These are phyloP conservation scores for Acanthurus tractus DNA, from an alignment of 2,797 vertebrate genomes.

Conservation along the genomic window DNA sequence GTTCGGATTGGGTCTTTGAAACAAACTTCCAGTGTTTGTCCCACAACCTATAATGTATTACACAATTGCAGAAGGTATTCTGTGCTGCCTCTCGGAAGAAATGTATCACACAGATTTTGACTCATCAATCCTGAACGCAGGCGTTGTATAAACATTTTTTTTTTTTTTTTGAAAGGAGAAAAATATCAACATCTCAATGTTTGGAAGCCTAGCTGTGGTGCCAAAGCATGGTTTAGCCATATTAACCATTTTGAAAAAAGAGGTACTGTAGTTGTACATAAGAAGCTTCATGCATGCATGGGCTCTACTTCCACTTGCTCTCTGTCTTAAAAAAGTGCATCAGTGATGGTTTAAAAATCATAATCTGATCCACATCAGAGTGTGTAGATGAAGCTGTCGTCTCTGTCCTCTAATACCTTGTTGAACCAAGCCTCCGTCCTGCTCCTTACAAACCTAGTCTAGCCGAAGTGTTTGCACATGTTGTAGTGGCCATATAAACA, in stretches of 20 bases:
- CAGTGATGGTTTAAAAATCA: slow-evolving; percentile 25
- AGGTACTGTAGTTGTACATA: slow-evolving; percentile 74
- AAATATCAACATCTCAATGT: slow-evolving; percentile 35
- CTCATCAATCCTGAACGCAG: slow-evolving; percentile 11
- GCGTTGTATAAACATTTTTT: slow-evolving; percentile 26
- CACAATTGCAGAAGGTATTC: slow-evolving; percentile 17
- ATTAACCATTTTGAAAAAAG: slow-evolving; percentile 42
- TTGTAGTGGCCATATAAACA: slow-evolving; percentile 53
- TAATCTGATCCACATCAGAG: slow-evolving; percentile 31
- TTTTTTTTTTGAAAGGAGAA: slow-evolving; percentile 32
- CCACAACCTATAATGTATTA: slow-evolving; percentile 27
- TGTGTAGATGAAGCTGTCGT: slow-evolving; percentile 51
- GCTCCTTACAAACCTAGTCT: slow-evolving; percentile 52
- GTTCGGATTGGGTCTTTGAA: slow-evolving; percentile 36
- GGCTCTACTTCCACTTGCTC: slow-evolving; percentile 32
- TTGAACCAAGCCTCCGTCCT: slow-evolving; percentile 55
- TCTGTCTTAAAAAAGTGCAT: slow-evolving; percentile 38
- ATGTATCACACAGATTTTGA: slow-evolving; percentile 20
- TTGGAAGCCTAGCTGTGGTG: slow-evolving; percentile 49
- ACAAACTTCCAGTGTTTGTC: slow-evolving; percentile 38
- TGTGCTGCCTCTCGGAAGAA: slow-evolving; percentile 43
- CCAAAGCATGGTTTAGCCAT: slow-evolving; percentile 70
- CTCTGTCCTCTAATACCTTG: slow-evolving; percentile 33
- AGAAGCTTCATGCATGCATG: slow-evolving; percentile 65
- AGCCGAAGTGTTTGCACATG: slow-evolving; percentile 65